Percentiles rank a stretch among this genome's conserved stretches.
Conservation (phyloP, 2,888 invertebrate genomes). For the Drosophila seclusa region DNA sequence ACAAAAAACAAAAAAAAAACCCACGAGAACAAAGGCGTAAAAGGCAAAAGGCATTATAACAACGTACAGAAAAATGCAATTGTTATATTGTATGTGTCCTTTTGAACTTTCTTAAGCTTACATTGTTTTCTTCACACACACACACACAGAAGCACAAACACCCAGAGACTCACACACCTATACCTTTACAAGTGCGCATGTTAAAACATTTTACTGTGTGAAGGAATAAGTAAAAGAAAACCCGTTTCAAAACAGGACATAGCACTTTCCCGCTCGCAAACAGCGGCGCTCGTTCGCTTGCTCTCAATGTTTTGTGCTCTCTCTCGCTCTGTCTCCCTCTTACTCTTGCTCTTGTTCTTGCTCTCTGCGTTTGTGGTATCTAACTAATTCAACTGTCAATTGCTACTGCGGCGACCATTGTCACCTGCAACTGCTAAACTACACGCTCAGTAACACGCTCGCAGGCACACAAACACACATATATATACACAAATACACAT, state of each 20-base stretch:
- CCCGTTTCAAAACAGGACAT: conserved; percentile 42
- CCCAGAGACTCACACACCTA: conserved; percentile 15
- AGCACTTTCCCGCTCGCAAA: conserved; percentile 22
- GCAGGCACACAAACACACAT: neutral
- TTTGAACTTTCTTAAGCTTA: conserved; percentile 51
- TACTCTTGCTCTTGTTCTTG: neutral
- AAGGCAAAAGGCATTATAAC: conserved; percentile 30
- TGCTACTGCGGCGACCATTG: conserved; percentile 48
- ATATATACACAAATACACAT: neutral
- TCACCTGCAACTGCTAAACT: conserved; percentile 45
- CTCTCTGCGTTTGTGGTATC: conserved; percentile 39
- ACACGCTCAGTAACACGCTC: conserved; percentile 15
- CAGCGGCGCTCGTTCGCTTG: conserved; percentile 21
- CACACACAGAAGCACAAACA: conserved; percentile 5
- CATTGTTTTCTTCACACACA: conserved; percentile 55
- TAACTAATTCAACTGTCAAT: conserved; percentile 52
- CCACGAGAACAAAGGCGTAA: conserved; percentile 8
- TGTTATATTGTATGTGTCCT: conserved; percentile 62
- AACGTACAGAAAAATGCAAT: conserved; percentile 72
- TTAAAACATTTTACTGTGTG: conserved; percentile 26
- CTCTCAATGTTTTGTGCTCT: conserved; percentile 8
- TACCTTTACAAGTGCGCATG: conserved; percentile 3
- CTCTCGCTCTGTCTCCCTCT: conserved; percentile 18
- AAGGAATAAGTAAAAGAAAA: conserved; percentile 38
- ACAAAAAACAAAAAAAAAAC: conserved; percentile 27